Conservation (phyloP, 1,140 invertebrate genomes). For the Euschistus heros region DNA sequence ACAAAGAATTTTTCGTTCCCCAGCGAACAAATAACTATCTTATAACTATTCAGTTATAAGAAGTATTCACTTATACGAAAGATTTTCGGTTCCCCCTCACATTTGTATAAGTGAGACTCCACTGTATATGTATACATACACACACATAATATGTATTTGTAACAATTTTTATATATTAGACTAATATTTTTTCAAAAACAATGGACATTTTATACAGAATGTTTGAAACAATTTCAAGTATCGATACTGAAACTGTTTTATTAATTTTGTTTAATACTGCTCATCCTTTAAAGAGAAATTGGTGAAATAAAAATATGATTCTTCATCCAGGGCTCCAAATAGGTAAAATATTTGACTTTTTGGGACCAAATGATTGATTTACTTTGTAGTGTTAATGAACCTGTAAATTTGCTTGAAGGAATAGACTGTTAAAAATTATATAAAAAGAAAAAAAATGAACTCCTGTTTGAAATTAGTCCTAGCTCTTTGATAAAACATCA, state of each 20-base stretch:
- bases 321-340: background rate
- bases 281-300: background rate
- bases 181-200: background rate
- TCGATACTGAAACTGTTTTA: background rate
- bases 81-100: too few species aligned
- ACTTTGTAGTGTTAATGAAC: slow-evolving; percentile 4
- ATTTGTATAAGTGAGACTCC: too few species aligned
- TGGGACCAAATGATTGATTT: slow-evolving; percentile 7
- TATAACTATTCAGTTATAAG: too few species aligned
- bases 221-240: background rate
- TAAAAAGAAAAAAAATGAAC: background rate
- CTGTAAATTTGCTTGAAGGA: slow-evolving; percentile 1
- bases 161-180: too few species aligned
- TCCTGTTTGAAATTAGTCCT: background rate
- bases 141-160: too few species aligned
- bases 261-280: background rate
- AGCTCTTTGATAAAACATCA: background rate
- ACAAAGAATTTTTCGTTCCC: too few species aligned
- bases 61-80: too few species aligned
- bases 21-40: too few species aligned
- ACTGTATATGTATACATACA: too few species aligned
- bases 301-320: background rate
- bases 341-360: background rate
- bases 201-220: background rate
- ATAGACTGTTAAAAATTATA: background rate